Conservation (phyloP, 92 coral and sea anemone species). For the Bergia sp. region DNA sequence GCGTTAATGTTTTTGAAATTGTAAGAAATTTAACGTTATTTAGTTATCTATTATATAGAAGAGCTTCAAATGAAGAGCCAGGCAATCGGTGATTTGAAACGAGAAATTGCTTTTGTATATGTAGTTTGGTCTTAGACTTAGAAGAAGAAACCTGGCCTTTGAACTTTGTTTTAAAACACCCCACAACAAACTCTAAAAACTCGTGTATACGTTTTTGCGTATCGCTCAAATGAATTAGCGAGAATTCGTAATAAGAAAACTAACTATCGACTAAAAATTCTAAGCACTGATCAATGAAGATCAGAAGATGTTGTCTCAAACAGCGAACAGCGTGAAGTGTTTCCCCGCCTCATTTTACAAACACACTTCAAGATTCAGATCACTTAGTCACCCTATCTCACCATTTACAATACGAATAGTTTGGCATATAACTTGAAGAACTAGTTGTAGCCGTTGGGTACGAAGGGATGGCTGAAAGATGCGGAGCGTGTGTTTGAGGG, state of each 20-base stretch:
- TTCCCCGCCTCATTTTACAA: constrained; percentile 9
- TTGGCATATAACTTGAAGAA: constrained; percentile 22
- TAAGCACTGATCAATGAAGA: constrained; percentile 11
- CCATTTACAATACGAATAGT: constrained; percentile 43
- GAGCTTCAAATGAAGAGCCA: background rate
- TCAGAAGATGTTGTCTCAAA: constrained; percentile 12
- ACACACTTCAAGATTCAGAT: constrained; percentile 9
- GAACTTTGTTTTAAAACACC: constrained; percentile 21
- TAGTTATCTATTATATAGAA: constrained; percentile 1
- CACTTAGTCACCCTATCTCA: background rate
- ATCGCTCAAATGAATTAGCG: background rate
- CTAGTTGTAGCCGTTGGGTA: constrained; percentile 36
- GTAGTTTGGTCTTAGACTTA: background rate
- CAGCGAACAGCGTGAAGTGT: constrained; percentile 17
- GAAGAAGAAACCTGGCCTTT: constrained; percentile 36
- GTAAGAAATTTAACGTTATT: background rate
- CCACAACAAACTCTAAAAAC: background rate
- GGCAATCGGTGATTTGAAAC: background rate
- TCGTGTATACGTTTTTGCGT: background rate
- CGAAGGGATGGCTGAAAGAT: constrained; percentile 42
- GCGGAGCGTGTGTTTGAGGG: constrained; percentile 37
- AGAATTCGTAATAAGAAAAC: background rate
- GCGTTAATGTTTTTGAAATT: background rate
- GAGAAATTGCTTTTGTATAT: constrained; percentile 4
- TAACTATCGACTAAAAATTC: background rate